Evolutionary conservation across 2,797 vertebrate genomes (phyloP).

Genomic region (Artibeus lituratus): DNA sequence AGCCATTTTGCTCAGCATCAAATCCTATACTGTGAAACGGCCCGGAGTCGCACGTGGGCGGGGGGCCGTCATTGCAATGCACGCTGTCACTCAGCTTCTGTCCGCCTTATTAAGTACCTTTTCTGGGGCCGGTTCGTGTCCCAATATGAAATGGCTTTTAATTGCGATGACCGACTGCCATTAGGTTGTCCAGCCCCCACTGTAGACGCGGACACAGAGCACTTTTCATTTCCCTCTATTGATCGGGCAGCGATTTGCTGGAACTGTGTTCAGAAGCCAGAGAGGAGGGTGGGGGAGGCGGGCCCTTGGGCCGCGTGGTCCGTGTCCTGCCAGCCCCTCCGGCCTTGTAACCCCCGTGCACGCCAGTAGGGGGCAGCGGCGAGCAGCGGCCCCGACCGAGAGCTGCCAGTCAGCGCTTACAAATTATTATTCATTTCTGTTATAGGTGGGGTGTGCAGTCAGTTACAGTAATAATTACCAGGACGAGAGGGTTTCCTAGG

Average conservation of each 20-base stretch:
- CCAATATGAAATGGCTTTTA: constrained; percentile 66
- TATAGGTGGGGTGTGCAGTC: constrained; percentile 99
- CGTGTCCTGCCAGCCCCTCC: constrained; percentile 51
- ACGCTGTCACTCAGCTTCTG: constrained; percentile 50
- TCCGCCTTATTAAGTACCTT: constrained; percentile 48
- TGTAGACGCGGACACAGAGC: not conserved
- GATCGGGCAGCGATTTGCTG: constrained; percentile 53
- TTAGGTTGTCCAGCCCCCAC: constrained; percentile 35
- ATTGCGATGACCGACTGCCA: constrained; percentile 62
- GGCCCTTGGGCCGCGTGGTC: no score
- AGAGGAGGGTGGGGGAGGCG: not conserved
- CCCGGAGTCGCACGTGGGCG: not conserved
- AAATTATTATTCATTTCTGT: constrained; percentile 99
- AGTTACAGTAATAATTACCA: constrained; percentile 99
- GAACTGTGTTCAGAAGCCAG: constrained; percentile 27
- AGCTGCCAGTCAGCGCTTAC: constrained; percentile 93
- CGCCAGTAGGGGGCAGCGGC: constrained; percentile 88
- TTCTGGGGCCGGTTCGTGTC: constrained; percentile 46
- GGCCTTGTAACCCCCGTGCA: constrained; percentile 69
- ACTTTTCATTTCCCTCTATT: constrained; percentile 56
- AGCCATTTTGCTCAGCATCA: constrained; percentile 61
- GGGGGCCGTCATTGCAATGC: constrained; percentile 45
- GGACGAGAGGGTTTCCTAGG: constrained; percentile 97
- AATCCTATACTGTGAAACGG: constrained; percentile 62
- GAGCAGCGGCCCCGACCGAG: constrained; percentile 85